Base-by-base conservation (phyloP, 2,113 vertebrate genomes). In the Cichladusa arquata region DNA sequence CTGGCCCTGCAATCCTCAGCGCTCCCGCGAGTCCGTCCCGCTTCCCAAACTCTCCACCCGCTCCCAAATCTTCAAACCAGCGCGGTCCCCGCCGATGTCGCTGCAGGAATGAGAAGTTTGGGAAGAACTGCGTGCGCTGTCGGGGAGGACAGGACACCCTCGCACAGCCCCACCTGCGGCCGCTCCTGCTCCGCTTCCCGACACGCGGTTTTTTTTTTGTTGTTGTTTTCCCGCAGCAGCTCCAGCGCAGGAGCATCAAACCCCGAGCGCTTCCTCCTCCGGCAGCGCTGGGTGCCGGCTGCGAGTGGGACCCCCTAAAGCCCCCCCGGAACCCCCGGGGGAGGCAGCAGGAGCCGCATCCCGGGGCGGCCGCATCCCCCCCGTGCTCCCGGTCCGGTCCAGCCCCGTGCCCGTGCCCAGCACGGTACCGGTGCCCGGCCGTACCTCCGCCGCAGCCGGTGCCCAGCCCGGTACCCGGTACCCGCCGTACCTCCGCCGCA, bases 31-130 rank as follows among this genome's bases (percentile, higher is more conserved):
- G 20, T 42, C 61, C 71, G 20, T 50, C 61, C 42, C 70, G 50
- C 70, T 23, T 5, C 29, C 60, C 82, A 1, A 42, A 2, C 50
- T 65, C 64, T 28, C 48, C 0, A 58, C 81, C 34, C 42, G 42
- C 0, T 3, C 60, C 0, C 42, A 2, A 54, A 4, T 3, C 70
- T 5, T 7, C 0, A 0, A 8, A 0, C 0, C 19, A 14, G 5
- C 44, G 54, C 0, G 24, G 3, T 7, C 28, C 0, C 45, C 0
- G 45, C 54, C 20, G 71, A 0, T 0, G 34, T 4, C 11, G 14
- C 93, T 81, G 90, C 4, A 3, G 9, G 54, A 5, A 45, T 0
- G 54, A 24, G 5, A 10, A 51, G 20, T 0, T 12, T 0, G 33
- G 73, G 19, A 1, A 31, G 13, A 13, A 0, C 48, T 6, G 1